These are phyloP conservation scores for Heliangelus exortis DNA, from an alignment of 2,797 vertebrate species.

Conservation along the genomic window DNA sequence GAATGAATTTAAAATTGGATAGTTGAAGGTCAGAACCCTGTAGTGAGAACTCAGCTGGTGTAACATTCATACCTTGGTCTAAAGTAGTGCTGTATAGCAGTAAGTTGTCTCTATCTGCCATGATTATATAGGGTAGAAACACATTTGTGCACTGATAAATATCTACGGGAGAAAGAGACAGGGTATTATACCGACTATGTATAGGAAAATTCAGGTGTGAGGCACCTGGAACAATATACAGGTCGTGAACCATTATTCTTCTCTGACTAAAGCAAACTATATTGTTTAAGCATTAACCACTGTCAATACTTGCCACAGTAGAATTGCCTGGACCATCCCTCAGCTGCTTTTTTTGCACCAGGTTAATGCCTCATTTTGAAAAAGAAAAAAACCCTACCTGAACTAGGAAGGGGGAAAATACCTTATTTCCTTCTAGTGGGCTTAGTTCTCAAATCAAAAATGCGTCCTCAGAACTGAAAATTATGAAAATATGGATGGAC, in stretches of 20 bases:
- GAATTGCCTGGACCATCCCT: background rate
- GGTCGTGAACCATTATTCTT: slow-evolving; percentile 33
- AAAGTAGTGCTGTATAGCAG: slow-evolving; percentile 73
- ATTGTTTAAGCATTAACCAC: slow-evolving; percentile 57
- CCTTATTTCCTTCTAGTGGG: background rate
- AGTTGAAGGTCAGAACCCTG: slow-evolving; percentile 77
- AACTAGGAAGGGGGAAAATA: background rate
- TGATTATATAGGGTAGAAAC: slow-evolving; percentile 67
- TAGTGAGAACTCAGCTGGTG: slow-evolving; percentile 79
- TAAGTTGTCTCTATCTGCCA: slow-evolving; percentile 72
- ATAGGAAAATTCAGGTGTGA: slow-evolving; percentile 19
- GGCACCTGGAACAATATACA: slow-evolving; percentile 30
- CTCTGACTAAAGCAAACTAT: slow-evolving; percentile 60
- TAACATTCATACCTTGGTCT: slow-evolving; percentile 76
- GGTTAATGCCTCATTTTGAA: background rate
- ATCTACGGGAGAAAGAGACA: slow-evolving; percentile 12
- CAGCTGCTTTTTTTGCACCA: background rate
- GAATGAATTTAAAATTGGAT: slow-evolving; percentile 74
- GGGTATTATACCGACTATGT: slow-evolving; percentile 42
- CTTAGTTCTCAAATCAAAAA: background rate
- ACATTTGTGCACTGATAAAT: slow-evolving; percentile 72
- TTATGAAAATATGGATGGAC: background rate
- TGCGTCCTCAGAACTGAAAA: background rate
- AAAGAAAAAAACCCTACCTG: background rate
- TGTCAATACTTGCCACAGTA: background rate